A percentile compares a stretch with the other conserved stretches of the same genome.
These are phyloP conservation scores for Morphnarchus princeps DNA, from an alignment of 2,113 vertebrate genomes.

Conservation along the genomic window DNA sequence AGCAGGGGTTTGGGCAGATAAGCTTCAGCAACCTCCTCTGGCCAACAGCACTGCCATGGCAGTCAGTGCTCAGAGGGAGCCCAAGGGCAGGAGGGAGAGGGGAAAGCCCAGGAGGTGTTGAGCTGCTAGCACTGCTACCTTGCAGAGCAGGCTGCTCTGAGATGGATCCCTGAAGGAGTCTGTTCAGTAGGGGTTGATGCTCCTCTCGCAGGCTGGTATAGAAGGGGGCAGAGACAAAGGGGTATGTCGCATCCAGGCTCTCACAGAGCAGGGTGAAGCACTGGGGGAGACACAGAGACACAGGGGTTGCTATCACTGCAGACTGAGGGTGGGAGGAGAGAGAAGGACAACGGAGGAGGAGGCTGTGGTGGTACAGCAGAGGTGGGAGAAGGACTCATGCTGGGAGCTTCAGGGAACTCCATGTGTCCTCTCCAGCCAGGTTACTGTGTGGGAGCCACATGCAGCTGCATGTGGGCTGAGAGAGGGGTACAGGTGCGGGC, in stretches of 20 bases:
- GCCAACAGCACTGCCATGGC: background rate
- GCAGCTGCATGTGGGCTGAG: background rate
- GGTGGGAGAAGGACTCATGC: background rate
- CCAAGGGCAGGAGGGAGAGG: background rate
- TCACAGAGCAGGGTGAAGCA: constrained; percentile 73
- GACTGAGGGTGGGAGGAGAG: background rate
- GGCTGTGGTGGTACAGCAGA: background rate
- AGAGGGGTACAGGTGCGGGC: background rate
- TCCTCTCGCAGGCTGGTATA: constrained; percentile 64
- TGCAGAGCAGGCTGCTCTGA: constrained; percentile 14
- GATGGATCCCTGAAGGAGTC: constrained; percentile 58
- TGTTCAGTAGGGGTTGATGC: constrained; percentile 49
- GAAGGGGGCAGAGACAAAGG: constrained; percentile 55
- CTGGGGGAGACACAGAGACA: constrained; percentile 43
- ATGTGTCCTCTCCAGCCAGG: background rate
- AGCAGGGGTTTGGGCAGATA: background rate
- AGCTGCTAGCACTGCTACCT: constrained; percentile 54
- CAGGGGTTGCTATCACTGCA: background rate
- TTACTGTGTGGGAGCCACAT: background rate
- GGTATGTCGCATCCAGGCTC: constrained; percentile 48
- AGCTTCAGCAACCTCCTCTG: background rate
- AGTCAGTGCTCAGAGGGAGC: background rate
- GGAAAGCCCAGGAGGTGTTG: background rate
- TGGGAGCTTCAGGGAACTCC: background rate
- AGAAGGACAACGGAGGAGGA: background rate